Evolutionary conservation across 2,113 vertebrate species (phyloP), one percentile per base, ranked within the genome.

Genomic region (Prochilodus magdalenae): DNA sequence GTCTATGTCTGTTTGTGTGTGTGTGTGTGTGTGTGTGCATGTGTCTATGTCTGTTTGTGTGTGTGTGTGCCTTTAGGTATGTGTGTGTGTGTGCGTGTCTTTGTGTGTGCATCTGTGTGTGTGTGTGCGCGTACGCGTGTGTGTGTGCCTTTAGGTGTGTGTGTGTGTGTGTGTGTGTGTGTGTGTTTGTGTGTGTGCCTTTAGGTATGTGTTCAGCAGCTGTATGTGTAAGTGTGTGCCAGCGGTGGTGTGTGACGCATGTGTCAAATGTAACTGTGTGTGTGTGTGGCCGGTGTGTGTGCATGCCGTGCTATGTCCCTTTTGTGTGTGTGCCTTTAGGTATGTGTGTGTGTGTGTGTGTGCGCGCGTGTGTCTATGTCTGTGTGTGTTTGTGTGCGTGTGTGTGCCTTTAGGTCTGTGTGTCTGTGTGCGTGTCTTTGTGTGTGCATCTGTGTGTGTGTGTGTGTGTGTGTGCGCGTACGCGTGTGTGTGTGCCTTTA

Each of bases 221-320:
- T 20, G 20, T 55, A 53, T 86, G 62, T 44, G 24, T 80, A 44
- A 66, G 30, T 55, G 60, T 47, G 67, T 70, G n/a, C 70, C 71
- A 44, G 27, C 75, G 72, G n/a, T n/a, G 49, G 47, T 44, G 57
- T 57, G 74, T 44, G n/a, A n/a, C n/a, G n/a, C n/a, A n/a, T n/a
- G n/a, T n/a, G n/a, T n/a, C n/a, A n/a, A n/a, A n/a, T n/a, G n/a
- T n/a, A n/a, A n/a, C 44, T 47, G 16, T 57, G 71, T 40, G 60
- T 71, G 63, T 75, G 75, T 53, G 26, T 6, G n/a, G n/a, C n/a
- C n/a, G n/a, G n/a, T n/a, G n/a, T n/a, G n/a, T n/a, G n/a, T n/a
- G n/a, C n/a, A n/a, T n/a, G n/a, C n/a, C n/a, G n/a, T n/a, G n/a
- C n/a, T n/a, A n/a, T n/a, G n/a, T n/a, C n/a, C n/a, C n/a, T n/a